A percentile compares a stretch with the other conserved stretches of the same genome.
phyloP scores from a whole-genome alignment of 2,113 vertebrate genomes.

The Nibea coibor region DNA sequence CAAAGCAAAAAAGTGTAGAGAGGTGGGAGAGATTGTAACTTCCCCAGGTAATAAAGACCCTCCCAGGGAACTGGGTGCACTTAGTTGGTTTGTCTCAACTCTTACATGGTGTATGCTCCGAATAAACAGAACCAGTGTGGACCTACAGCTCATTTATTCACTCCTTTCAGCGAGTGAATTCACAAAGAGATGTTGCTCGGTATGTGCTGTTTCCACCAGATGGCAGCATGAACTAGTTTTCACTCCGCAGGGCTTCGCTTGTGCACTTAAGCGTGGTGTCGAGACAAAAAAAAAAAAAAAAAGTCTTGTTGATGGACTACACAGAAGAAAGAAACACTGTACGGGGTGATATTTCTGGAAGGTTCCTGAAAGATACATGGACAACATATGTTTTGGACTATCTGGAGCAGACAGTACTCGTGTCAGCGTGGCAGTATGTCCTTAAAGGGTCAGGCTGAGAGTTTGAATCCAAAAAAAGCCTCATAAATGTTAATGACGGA shows the following conservation, averaged over 20 bases:
- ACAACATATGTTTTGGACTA: background rate
- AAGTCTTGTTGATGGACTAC: background rate
- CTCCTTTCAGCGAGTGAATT: background rate
- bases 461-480: background rate
- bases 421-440: background rate
- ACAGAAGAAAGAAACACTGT: background rate
- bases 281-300: background rate
- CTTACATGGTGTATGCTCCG: background rate
- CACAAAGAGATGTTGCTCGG: background rate
- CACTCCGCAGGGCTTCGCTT: background rate
- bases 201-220: conserved; percentile 52
- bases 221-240: conserved; percentile 50
- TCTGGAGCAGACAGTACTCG: background rate
- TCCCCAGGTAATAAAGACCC: background rate
- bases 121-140: background rate
- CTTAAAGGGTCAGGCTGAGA: background rate
- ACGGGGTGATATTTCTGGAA: background rate
- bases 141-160: background rate
- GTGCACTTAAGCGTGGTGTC: background rate
- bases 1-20: background rate
- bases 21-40: background rate
- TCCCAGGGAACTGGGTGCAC: background rate
- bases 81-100: background rate
- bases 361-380: background rate
- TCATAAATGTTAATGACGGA: background rate